Evolutionary conservation across 2,113 vertebrate genomes (phyloP).

Genomic region (Prietella phreatophila): DNA sequence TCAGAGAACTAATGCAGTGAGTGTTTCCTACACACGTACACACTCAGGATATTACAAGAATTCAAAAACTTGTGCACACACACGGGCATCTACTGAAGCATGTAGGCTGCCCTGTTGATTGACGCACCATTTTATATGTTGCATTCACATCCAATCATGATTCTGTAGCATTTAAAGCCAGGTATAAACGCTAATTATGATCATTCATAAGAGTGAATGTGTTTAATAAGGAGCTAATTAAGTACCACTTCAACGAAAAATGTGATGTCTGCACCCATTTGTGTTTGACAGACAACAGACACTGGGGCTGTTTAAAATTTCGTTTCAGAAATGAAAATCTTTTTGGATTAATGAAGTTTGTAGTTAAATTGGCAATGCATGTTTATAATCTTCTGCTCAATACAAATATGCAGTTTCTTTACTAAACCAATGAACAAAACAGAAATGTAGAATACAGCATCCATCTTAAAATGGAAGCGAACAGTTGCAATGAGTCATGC

Average conservation of each 20-base stretch:
- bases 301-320: not conserved
- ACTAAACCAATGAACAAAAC: not conserved
- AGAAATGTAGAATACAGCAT: not conserved
- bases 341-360: not conserved
- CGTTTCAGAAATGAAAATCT: not conserved
- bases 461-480: not conserved
- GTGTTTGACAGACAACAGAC: not conserved
- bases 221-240: not conserved
- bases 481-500: not conserved
- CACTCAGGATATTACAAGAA: not conserved
- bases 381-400: not conserved
- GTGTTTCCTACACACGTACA: constrained; percentile 32
- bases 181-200: not conserved
- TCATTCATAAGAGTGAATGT: not conserved
- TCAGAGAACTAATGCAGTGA: constrained; percentile 88
- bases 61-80: not conserved
- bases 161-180: not conserved
- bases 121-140: not conserved
- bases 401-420: not conserved
- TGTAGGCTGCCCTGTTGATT: not conserved
- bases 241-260: not conserved
- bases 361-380: not conserved
- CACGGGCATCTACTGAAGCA: not conserved
- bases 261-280: not conserved
- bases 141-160: not conserved